Conservation (phyloP, 2,797 vertebrate genomes). For the Syncerus caffer region DNA sequence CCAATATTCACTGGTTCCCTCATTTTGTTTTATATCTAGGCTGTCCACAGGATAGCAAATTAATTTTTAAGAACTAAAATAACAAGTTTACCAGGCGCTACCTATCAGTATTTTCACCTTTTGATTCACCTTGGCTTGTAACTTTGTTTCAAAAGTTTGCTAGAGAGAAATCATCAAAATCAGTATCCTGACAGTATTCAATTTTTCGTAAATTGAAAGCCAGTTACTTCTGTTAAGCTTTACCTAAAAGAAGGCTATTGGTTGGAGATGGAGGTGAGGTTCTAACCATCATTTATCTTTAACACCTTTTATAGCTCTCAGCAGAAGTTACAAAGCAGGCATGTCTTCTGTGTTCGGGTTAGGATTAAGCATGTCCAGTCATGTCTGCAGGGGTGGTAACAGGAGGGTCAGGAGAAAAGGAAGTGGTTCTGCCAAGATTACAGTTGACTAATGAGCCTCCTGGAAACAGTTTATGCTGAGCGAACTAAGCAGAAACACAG, state of each 20-base stretch:
- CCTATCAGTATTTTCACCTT: not conserved
- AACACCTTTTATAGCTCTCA: not conserved
- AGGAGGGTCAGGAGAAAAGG: not conserved
- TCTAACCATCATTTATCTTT: conserved; percentile 31
- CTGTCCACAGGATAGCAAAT: not conserved
- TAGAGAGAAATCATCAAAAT: not conserved
- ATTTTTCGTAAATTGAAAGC: not conserved
- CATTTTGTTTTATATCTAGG: not conserved
- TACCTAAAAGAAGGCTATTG: not conserved
- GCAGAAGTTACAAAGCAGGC: not conserved
- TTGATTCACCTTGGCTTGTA: not conserved
- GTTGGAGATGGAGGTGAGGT: not conserved
- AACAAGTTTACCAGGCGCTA: not conserved
- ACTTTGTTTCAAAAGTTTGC: not conserved
- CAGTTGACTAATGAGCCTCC: not conserved
- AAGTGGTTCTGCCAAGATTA: not conserved
- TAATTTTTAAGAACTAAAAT: conserved; percentile 9
- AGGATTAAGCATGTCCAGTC: not conserved
- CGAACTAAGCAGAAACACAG: not conserved
- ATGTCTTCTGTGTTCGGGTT: not conserved
- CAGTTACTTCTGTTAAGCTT: not conserved
- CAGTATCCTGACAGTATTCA: not conserved
- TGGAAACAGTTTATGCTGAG: not conserved
- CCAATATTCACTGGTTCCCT: not conserved
- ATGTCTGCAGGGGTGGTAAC: not conserved